A percentile compares a stretch with the other conserved stretches of the same genome.
Conservation (phyloP, 2,797 vertebrate genomes). For the Hirundo rustica region DNA sequence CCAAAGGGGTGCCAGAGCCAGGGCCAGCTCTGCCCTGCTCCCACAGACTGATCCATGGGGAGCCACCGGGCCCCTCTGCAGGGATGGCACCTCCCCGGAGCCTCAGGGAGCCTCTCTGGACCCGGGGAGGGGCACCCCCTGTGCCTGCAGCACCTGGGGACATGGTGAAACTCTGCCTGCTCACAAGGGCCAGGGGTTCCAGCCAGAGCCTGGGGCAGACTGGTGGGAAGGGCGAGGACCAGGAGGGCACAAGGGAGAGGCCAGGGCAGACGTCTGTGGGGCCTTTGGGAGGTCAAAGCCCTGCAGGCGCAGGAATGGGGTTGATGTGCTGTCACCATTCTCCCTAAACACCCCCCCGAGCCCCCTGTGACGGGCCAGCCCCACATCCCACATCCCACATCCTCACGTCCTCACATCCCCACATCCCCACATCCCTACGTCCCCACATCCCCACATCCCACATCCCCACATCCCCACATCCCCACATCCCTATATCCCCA, state of each 20-base stretch:
- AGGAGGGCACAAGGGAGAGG: background rate
- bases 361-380: background rate
- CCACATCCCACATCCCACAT: no score
- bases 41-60: background rate
- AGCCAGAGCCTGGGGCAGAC: no score
- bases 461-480: no score
- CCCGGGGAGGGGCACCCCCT: background rate
- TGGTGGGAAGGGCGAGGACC: background rate
- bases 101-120: background rate
- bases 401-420: background rate
- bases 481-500: no score
- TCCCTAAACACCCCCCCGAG: background rate
- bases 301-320: background rate
- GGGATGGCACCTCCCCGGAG: background rate
- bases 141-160: rapidly evolving
- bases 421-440: no score
- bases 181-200: background rate
- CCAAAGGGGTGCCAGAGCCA: background rate
- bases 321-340: background rate
- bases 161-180: background rate
- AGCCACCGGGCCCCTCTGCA: rapidly evolving
- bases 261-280: background rate
- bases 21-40: background rate
- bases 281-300: background rate
- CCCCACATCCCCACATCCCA: no score